Conservation (phyloP, 2,888 invertebrate genomes). For the Trichacis sp. region DNA sequence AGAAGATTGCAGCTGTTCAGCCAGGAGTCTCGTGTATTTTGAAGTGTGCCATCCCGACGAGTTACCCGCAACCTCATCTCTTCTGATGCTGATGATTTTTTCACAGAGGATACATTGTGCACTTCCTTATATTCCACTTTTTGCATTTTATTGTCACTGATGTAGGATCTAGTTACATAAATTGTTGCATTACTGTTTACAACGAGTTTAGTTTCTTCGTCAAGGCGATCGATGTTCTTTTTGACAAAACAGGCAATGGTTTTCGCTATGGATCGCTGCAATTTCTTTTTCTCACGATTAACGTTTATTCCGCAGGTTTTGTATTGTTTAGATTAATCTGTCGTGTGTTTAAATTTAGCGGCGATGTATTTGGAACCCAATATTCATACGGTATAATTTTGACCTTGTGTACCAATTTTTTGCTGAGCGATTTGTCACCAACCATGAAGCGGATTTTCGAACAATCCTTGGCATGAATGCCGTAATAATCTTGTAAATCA, state of each 20-base stretch:
- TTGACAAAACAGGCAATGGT: neutral
- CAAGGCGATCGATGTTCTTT: neutral
- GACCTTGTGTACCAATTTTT: neutral
- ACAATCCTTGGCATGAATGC: conserved; percentile 1
- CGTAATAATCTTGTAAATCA: conserved; percentile 1
- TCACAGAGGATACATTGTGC: neutral
- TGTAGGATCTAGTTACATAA: neutral
- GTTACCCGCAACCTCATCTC: neutral
- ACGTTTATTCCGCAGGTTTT: neutral
- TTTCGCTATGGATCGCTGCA: conserved; percentile 1
- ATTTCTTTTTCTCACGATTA: neutral
- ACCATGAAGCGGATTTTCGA: conserved; percentile 4
- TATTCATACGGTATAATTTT: neutral
- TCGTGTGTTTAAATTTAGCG: neutral
- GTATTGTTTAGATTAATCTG: neutral
- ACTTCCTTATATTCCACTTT: neutral
- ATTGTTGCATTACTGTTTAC: neutral
- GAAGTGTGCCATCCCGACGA: neutral
- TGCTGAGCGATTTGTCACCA: neutral
- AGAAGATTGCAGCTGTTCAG: conserved; percentile 1
- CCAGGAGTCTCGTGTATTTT: neutral
- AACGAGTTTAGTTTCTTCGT: neutral
- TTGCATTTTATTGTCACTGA: neutral
- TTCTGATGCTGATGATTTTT: neutral
- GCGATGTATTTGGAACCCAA: conserved; percentile 5